phyloP scores from a whole-genome alignment of 2,888 invertebrate genomes.

The Chrysotoxum bicinctum region DNA sequence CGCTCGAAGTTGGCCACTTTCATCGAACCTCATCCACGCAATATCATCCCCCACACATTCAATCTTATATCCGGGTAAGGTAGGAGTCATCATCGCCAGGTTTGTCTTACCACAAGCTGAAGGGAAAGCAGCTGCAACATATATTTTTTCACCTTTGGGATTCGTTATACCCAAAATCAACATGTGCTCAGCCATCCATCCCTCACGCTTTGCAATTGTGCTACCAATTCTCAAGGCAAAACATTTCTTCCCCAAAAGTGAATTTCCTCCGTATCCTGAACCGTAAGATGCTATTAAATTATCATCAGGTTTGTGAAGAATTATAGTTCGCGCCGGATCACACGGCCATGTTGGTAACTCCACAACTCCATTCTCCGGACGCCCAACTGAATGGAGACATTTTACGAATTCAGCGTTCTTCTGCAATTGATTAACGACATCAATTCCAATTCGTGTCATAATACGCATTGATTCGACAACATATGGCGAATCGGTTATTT shows the following conservation, averaged over 20 bases:
- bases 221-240: conserved; percentile 98
- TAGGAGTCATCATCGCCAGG: conserved; percentile 98
- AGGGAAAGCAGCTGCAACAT: conserved; percentile 98
- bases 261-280: conserved; percentile 98
- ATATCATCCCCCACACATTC: conserved; percentile 99
- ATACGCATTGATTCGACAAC: conserved; percentile 98
- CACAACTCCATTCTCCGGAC: conserved; percentile 84
- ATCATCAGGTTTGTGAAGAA: conserved; percentile 88
- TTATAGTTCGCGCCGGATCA: conserved; percentile 96
- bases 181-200: conserved; percentile 99
- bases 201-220: conserved; percentile 95
- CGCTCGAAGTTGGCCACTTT: conserved; percentile 92
- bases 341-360: conserved; percentile 95
- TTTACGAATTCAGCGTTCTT: conserved; percentile 88
- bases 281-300: conserved; percentile 85
- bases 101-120: conserved; percentile 99
- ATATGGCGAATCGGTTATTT: conserved; percentile 98
- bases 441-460: conserved; percentile 94
- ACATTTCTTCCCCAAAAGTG: conserved; percentile 98
- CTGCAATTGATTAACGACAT: conserved; percentile 83
- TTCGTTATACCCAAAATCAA: conserved; percentile 97
- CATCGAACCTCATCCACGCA: conserved; percentile 98
- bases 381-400: conserved; percentile 97
- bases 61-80: conserved; percentile 94
- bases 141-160: conserved; percentile 92